phyloP scores from a whole-genome alignment of 2,113 vertebrate species.

The Silurus asotus region DNA sequence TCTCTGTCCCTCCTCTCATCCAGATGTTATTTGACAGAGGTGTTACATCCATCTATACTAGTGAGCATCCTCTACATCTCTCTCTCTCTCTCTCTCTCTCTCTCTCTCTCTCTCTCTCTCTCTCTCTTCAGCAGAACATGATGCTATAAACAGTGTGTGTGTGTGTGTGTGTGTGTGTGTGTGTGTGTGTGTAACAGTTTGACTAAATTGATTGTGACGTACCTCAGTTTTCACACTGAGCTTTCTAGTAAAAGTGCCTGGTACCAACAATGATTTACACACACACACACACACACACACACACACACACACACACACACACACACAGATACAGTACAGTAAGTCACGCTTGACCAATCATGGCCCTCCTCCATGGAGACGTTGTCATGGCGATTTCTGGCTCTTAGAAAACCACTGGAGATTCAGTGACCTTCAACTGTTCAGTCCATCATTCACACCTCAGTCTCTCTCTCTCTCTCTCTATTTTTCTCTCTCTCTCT shows the following conservation, averaged over 20 bases:
- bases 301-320: too few species aligned
- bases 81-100: not conserved
- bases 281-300: too few species aligned
- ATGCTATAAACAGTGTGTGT: too few species aligned
- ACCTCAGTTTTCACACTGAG: too few species aligned
- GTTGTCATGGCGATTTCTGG: not conserved
- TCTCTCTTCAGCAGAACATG: too few species aligned
- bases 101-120: not conserved
- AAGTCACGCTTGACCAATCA: not conserved
- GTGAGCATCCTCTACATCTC: not conserved
- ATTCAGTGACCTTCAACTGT: not conserved
- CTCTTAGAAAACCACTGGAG: not conserved
- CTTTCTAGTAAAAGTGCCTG: too few species aligned
- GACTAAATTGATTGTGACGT: too few species aligned
- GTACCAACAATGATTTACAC: too few species aligned
- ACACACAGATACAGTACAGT: not conserved
- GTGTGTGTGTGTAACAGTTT: too few species aligned
- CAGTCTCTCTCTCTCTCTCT: too few species aligned
- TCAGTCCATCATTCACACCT: not conserved
- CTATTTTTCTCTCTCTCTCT: not conserved
- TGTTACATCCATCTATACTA: not conserved
- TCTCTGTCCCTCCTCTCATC: conserved; percentile 48
- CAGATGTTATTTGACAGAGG: not conserved
- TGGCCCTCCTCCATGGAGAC: not conserved
- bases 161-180: too few species aligned